Evolutionary conservation across 2,113 vertebrate genomes (phyloP).

Genomic region (Myrmecophaga tridactyla): DNA sequence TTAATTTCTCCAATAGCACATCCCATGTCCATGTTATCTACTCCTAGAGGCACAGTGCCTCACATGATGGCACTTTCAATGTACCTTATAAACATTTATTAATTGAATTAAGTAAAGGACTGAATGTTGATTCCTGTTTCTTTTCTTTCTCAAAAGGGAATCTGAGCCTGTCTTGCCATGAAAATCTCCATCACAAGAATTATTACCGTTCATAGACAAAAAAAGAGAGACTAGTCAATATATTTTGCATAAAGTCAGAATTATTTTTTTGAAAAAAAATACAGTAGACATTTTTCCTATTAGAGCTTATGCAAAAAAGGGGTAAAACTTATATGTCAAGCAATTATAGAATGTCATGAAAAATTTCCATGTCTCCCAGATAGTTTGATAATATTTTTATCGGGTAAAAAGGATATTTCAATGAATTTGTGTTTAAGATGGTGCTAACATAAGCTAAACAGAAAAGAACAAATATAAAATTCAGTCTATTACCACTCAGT

Average conservation of each 20-base stretch:
- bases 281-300: background rate
- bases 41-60: background rate
- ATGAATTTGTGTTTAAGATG: conserved; percentile 35
- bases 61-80: background rate
- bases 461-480: conserved; percentile 41
- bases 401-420: background rate
- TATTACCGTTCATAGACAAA: background rate
- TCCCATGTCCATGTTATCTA: background rate
- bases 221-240: background rate
- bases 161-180: background rate
- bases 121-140: background rate
- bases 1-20: background rate
- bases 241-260: conserved; percentile 15
- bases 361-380: background rate
- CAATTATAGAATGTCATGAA: background rate
- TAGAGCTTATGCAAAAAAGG: background rate
- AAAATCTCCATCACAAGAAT: conserved; percentile 17
- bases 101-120: conserved; percentile 1
- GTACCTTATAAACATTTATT: background rate
- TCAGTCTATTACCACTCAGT: conserved; percentile 23
- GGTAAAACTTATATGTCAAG: background rate
- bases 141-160: conserved; percentile 40
- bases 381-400: background rate
- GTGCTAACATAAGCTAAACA: background rate
- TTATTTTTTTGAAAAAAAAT: background rate